Conservation (phyloP, 2,113 vertebrate species). For the Bujurquina vittata region DNA sequence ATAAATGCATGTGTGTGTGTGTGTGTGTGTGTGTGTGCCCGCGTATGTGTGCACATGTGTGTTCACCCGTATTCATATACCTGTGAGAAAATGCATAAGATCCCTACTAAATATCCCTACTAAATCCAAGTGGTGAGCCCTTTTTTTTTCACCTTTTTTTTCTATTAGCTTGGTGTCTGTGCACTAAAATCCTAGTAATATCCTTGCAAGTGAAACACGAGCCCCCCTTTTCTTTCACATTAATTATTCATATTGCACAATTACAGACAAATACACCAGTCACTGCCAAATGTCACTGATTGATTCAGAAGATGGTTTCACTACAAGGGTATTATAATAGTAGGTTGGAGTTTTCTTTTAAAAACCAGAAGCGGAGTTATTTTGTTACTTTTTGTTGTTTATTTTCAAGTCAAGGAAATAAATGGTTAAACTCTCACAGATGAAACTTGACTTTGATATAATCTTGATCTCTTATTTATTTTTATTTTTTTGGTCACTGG, state of each 20-base stretch:
- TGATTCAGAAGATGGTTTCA: conserved; percentile 11
- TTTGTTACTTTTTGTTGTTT: not conserved
- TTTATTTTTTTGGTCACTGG: no score
- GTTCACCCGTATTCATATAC: no score
- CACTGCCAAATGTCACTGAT: not conserved
- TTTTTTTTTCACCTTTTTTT: not conserved
- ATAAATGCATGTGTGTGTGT: no score
- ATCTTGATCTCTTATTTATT: no score
- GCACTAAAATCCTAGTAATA: not conserved
- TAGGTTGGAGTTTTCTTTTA: not conserved
- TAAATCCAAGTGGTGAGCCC: no score
- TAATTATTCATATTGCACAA: conserved; percentile 51
- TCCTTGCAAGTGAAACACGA: conserved; percentile 45
- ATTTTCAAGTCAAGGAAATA: no score
- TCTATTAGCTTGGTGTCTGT: conserved; percentile 1
- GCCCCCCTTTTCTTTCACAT: conserved; percentile 32
- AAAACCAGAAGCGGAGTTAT: not conserved
- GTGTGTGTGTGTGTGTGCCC: no score
- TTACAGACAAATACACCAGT: conserved; percentile 34
- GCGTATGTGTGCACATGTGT: no score
- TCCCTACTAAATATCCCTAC: no score
- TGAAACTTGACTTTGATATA: no score
- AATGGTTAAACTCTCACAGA: no score
- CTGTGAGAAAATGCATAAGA: no score
- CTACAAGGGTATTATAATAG: not conserved